These are phyloP conservation scores for Tamandua tetradactyla DNA, from an alignment of 2,797 vertebrate species.

Conservation along the genomic window DNA sequence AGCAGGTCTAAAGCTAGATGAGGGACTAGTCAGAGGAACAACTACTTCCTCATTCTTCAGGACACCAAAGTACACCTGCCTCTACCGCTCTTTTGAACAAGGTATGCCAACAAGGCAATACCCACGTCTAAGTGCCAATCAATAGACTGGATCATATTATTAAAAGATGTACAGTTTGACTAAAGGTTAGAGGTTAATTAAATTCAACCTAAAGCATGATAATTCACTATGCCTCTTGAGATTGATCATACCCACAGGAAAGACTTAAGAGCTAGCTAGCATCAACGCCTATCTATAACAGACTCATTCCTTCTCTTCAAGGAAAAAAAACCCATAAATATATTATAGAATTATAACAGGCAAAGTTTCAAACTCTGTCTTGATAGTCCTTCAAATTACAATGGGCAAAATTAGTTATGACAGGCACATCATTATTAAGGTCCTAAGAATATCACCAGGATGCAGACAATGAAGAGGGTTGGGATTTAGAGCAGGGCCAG, in stretches of 20 bases:
- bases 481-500: background rate
- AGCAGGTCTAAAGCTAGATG: background rate
- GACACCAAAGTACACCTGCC: background rate
- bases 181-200: slow-evolving; percentile 20
- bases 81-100: background rate
- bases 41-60: background rate
- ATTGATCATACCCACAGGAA: slow-evolving; percentile 5
- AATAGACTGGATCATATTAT: slow-evolving; percentile 4
- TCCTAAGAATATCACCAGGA: background rate
- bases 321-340: slow-evolving; percentile 1
- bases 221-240: slow-evolving; percentile 4
- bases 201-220: slow-evolving; percentile 19
- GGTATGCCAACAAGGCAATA: background rate
- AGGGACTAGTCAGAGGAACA: slow-evolving; percentile 13
- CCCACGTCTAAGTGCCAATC: background rate
- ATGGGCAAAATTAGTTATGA: background rate
- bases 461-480: background rate
- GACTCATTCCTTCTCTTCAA: background rate
- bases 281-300: slow-evolving; percentile 6
- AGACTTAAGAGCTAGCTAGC: background rate
- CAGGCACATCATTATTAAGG: background rate
- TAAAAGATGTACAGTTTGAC: slow-evolving; percentile 13
- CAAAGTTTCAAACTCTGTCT: slow-evolving; percentile 14
- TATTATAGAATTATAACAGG: background rate
- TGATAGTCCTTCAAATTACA: slow-evolving; percentile 10